phyloP scores from a whole-genome alignment of 2,797 vertebrate genomes.

The Luscinia luscinia region DNA sequence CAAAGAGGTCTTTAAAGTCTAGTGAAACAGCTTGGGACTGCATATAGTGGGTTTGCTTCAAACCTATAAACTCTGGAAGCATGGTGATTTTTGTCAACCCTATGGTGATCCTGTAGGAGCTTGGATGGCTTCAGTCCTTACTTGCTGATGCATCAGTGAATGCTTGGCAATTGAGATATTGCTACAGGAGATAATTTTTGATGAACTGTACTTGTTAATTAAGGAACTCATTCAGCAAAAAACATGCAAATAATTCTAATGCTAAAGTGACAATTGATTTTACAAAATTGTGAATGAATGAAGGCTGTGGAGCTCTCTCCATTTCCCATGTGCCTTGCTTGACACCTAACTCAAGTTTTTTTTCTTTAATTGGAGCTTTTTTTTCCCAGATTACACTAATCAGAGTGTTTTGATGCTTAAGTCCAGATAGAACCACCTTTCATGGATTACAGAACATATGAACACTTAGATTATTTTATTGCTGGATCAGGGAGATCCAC shows the following conservation, averaged over 20 bases:
- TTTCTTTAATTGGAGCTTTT: not conserved
- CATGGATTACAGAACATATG: not conserved
- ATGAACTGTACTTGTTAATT: not conserved
- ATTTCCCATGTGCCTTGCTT: rapidly evolving
- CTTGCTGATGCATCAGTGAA: not conserved
- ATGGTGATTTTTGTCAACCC: not conserved
- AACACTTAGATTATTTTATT: not conserved
- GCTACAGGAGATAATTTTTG: not conserved
- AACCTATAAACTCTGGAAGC: not conserved
- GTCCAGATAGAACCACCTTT: not conserved
- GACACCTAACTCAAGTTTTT: not conserved
- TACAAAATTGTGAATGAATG: not conserved
- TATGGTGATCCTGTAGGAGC: not conserved
- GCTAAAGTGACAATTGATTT: not conserved
- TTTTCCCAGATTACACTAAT: not conserved
- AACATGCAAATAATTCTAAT: not conserved
- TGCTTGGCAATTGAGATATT: not conserved
- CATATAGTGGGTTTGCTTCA: not conserved
- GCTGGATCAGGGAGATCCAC: not conserved
- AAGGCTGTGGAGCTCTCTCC: not conserved
- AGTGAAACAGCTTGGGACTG: not conserved
- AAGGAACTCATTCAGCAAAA: not conserved
- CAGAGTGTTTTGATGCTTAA: not conserved
- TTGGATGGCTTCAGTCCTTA: not conserved
- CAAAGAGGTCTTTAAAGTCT: not conserved